Evolutionary conservation across 2,797 vertebrate genomes (phyloP).

Genomic region (Corythornis leucogaster): DNA sequence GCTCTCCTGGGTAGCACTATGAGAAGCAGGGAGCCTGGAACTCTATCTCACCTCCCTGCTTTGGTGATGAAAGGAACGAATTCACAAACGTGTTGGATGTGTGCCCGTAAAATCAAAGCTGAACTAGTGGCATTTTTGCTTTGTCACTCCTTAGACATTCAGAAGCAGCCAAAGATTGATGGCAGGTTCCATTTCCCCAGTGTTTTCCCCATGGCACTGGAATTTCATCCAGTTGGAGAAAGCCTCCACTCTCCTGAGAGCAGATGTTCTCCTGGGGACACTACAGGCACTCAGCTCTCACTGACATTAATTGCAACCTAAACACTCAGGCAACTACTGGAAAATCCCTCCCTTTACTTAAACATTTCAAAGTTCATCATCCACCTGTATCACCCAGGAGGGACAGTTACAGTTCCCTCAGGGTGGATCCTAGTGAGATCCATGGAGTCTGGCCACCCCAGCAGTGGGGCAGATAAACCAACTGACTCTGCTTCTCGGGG

Average conservation of each 20-base stretch:
- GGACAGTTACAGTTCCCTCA: not conserved
- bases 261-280: not conserved
- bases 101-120: slow-evolving; percentile 25
- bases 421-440: not conserved
- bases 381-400: not conserved
- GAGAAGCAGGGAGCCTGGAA: not conserved
- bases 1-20: not conserved
- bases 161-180: not conserved
- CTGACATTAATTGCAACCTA: not conserved
- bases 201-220: not conserved
- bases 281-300: not conserved
- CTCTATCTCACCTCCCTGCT: not conserved
- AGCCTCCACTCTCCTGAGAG: not conserved
- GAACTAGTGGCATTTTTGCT: slow-evolving; percentile 1
- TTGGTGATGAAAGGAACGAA: slow-evolving; percentile 1
- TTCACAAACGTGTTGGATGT: not conserved
- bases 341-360: not conserved
- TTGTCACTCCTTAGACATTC: not conserved
- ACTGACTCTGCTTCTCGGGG: not conserved
- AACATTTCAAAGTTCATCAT: not conserved
- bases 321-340: not conserved
- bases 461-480: not conserved
- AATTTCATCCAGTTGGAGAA: not conserved
- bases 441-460: fast-evolving
- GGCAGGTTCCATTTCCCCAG: not conserved